Percentiles rank a stretch among this genome's conserved stretches.
Evolutionary conservation across 2,797 vertebrate genomes (phyloP).

Genomic region (Danio tinwini): DNA sequence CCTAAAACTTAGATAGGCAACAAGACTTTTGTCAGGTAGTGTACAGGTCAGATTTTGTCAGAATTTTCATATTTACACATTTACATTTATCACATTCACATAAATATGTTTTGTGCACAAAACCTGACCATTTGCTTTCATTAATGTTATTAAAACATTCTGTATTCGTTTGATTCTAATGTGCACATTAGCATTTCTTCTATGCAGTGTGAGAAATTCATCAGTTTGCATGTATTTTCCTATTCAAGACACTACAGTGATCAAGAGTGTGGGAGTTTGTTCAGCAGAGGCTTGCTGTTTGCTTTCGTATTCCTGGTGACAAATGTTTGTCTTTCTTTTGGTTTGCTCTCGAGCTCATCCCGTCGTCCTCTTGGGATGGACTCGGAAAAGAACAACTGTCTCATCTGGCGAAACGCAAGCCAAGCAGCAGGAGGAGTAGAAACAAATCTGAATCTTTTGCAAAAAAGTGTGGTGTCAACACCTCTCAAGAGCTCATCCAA

Average conservation of each 20-base stretch:
- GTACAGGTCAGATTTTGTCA: too few species aligned
- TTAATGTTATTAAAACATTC: too few species aligned
- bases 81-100: too few species aligned
- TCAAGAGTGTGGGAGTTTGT: constrained; percentile 19
- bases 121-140: too few species aligned
- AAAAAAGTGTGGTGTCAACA: constrained; percentile 22
- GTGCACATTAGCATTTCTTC: neutral
- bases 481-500: constrained; percentile 14
- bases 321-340: constrained; percentile 40
- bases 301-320: constrained; percentile 40
- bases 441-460: constrained; percentile 17
- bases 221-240: neutral
- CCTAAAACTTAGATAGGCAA: too few species aligned
- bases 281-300: constrained; percentile 42
- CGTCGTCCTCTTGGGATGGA: constrained; percentile 4
- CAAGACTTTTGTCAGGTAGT: too few species aligned
- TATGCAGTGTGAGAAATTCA: neutral
- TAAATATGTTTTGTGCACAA: too few species aligned
- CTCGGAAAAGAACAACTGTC: constrained; percentile 25
- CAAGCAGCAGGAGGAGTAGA: constrained; percentile 6
- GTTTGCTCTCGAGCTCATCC: constrained; percentile 22
- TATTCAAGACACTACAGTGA: constrained; percentile 5
- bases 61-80: too few species aligned
- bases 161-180: neutral
- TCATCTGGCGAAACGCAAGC: constrained; percentile 38